Base-by-base conservation (phyloP, 1,140 invertebrate species). In the Drosophila varians region DNA sequence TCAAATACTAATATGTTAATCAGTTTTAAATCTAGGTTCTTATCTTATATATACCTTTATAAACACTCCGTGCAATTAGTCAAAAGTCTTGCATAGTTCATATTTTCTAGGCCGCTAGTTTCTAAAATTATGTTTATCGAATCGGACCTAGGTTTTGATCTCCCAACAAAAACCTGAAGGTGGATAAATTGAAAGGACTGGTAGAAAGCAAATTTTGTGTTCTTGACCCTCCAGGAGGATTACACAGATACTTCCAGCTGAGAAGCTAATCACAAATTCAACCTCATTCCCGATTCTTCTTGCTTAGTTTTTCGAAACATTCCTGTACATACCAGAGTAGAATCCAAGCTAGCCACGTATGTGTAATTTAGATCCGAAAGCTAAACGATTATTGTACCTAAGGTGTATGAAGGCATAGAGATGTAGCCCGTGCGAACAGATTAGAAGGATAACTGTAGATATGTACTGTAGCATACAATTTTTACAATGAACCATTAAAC, bases 401-500 rank as follows among this genome's bases (percentile, higher is more conserved):
- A 84, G 48, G 60, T 71, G 75, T 74, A 83, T 66, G 53, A 46
- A 47, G 60, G 58, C 53, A 74, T 77, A 78, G 75, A 66, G 61
- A 62, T 54, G 74, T 16, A 38, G 69, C 71, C 47, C 73, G 45
- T 57, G 62, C 57, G 51, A 62, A 49, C 51, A 51, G 60, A 87
- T 47, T 65, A 79, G 61, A 62, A 45, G 61, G 23, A 82, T 82
- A 77, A 77, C 47, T 86, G 83, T 87, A 87, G 82, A 87, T 87
- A 87, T 88, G 69, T 88, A 87, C 54, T 87, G 73, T 88, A 87
- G 82, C 56, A 79, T 75, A 74, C 62, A 87, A 60, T 42, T 87
- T 80, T 80, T 76, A 76, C 53, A 45, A 74, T 62, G 57, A 40
- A 45, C 42, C 14, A 6, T 14, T n/a, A n/a, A 11, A 31, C n/a